phyloP scores from a whole-genome alignment of 2,888 invertebrate species.

The Ceraclea dissimilis region DNA sequence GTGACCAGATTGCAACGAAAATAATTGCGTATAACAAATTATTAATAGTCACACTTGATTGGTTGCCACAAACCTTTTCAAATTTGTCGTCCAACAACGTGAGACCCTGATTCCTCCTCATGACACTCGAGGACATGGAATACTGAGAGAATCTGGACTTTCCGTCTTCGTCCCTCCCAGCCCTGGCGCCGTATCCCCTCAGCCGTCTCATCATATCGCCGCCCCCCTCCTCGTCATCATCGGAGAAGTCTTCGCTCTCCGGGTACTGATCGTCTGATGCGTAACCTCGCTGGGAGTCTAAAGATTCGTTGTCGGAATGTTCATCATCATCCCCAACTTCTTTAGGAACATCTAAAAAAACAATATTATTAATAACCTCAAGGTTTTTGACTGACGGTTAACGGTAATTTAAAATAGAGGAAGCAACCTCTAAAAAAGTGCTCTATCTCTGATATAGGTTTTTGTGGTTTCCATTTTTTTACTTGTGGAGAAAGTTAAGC shows the following conservation, averaged over 20 bases:
- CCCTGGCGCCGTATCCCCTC: conserved; percentile 8
- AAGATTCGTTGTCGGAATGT: conserved; percentile 44
- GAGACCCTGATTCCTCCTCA: conserved; percentile 75
- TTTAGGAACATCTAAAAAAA: conserved; percentile 20
- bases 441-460: too few species aligned
- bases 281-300: conserved; percentile 44
- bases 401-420: too few species aligned
- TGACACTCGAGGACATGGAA: conserved; percentile 88
- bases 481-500: too few species aligned
- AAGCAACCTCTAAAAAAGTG: too few species aligned
- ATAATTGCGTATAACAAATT: too few species aligned
- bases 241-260: conserved; percentile 27
- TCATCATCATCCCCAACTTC: conserved; percentile 32
- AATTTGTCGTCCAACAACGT: conserved; percentile 78
- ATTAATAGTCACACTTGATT: too few species aligned
- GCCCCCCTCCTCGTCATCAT: conserved; percentile 27
- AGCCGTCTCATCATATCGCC: not conserved
- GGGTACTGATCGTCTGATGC: conserved; percentile 28
- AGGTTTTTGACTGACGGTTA: not conserved
- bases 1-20: too few species aligned
- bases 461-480: too few species aligned
- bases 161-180: conserved; percentile 61
- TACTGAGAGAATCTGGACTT: conserved; percentile 87
- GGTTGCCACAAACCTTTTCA: conserved; percentile 70
- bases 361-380: not conserved